A percentile compares a stretch with the other conserved stretches of the same genome.
Evolutionary conservation across 2,888 invertebrate genomes (phyloP).

Genomic region (Trisateles emortualis): DNA sequence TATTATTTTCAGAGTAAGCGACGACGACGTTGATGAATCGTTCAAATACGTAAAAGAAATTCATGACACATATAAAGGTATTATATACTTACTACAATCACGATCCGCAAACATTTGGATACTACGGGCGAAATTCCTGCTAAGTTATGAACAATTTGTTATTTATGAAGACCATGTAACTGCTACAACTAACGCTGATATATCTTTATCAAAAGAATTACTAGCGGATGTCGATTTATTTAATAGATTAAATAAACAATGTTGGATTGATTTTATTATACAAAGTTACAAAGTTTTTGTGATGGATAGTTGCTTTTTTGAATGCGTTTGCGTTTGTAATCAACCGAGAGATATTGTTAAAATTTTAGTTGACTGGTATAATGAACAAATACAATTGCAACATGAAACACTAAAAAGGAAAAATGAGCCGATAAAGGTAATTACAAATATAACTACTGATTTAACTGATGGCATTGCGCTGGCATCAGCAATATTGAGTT

Average conservation of each 20-base stretch:
- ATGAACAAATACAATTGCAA: conserved; percentile 64
- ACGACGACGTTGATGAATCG: conserved; percentile 62
- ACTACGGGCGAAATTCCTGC: conserved; percentile 70
- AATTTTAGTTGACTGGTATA: conserved; percentile 74
- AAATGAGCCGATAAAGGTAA: conserved; percentile 58
- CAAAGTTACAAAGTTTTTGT: conserved; percentile 88
- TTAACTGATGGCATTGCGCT: conserved; percentile 86
- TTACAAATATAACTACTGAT: conserved; percentile 81
- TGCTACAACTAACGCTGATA: conserved; percentile 69
- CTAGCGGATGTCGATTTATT: conserved; percentile 61
- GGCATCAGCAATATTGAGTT: conserved; percentile 82
- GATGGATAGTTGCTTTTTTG: conserved; percentile 80
- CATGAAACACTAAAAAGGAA: conserved; percentile 58
- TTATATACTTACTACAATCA: conserved; percentile 66
- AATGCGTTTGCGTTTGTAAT: conserved; percentile 72
- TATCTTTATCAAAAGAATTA: conserved; percentile 62
- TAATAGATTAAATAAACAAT: conserved; percentile 76
- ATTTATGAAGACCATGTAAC: conserved; percentile 66
- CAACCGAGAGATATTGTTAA: conserved; percentile 66
- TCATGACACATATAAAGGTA: conserved; percentile 73
- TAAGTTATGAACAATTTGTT: conserved; percentile 75
- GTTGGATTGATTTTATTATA: conserved; percentile 88
- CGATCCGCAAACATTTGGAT: conserved; percentile 72
- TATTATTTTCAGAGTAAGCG: conserved; percentile 59
- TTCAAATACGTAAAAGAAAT: conserved; percentile 73